Percentiles rank a stretch among this genome's conserved stretches.
Conservation (phyloP, 2,888 invertebrate genomes). For the Anoncus sp. region DNA sequence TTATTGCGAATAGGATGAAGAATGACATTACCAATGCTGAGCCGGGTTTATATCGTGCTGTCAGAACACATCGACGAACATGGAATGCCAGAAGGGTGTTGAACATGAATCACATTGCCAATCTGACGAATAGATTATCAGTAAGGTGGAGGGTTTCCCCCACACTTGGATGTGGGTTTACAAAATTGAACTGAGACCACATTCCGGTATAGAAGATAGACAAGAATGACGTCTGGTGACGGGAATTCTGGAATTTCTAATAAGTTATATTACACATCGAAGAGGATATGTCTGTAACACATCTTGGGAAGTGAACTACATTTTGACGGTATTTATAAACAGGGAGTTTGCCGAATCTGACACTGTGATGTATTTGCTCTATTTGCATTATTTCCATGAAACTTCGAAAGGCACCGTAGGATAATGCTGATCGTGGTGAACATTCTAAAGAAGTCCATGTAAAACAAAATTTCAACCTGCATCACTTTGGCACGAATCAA, state of each 20-base stretch:
- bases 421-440: not conserved
- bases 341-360: too few relatives aligned
- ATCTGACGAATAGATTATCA: not conserved
- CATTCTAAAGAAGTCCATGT: not conserved
- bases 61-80: not conserved
- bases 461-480: not conserved
- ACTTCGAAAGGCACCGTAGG: not conserved
- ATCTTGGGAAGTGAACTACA: too few relatives aligned
- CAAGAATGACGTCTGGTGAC: not conserved
- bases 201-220: not conserved
- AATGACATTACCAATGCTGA: slow-evolving; percentile 23
- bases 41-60: not conserved
- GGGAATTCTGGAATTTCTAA: not conserved
- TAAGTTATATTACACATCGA: not conserved
- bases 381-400: not conserved
- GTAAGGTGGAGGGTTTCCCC: not conserved
- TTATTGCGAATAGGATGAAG: slow-evolving; percentile 29
- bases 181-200: not conserved
- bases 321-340: too few relatives aligned
- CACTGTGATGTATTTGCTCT: not conserved
- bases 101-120: not conserved
- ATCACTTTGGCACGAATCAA: not conserved
- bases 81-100: not conserved
- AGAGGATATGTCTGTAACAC: not conserved
- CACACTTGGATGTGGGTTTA: not conserved